Evolutionary conservation across 1,140 invertebrate genomes (phyloP).

Genomic region (Zaprionus taronus): DNA sequence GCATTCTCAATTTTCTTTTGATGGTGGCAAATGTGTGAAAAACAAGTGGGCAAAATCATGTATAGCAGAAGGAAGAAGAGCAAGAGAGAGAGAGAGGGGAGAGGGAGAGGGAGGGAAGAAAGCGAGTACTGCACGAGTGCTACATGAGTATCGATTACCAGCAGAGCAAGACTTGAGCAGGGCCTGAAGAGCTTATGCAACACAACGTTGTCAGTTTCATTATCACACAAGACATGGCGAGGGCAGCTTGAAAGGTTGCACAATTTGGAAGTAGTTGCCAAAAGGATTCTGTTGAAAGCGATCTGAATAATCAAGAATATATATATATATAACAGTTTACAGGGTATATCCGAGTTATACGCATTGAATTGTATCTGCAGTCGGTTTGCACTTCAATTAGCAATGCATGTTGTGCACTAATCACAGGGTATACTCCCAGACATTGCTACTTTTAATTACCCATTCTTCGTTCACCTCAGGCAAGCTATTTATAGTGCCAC

Average conservation of each 20-base stretch:
- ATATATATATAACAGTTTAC: neutral
- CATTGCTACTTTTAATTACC: neutral
- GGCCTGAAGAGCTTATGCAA: conserved; percentile 20
- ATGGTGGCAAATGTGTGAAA: neutral
- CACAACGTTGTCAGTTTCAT: conserved; percentile 16
- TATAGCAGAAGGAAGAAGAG: neutral
- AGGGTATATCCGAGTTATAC: neutral
- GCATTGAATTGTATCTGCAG: too few relatives aligned
- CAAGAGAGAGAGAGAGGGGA: neutral
- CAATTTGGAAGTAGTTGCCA: too few relatives aligned
- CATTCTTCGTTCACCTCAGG: neutral
- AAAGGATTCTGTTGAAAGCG: too few relatives aligned
- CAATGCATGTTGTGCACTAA: neutral
- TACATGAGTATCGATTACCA: conserved; percentile 23
- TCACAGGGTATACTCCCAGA: neutral
- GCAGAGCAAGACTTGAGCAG: neutral
- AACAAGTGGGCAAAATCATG: neutral
- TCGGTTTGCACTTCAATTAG: neutral
- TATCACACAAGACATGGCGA: conserved; percentile 1
- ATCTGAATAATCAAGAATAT: neutral
- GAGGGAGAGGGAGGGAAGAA: neutral
- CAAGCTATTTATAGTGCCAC: conserved; percentile 1
- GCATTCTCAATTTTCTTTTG: conserved; percentile 24
- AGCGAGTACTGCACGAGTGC: neutral
- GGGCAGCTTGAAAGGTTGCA: neutral